These are phyloP conservation scores for Cerceris rybyensis DNA, from an alignment of 2,888 invertebrate genomes.

Conservation along the genomic window DNA sequence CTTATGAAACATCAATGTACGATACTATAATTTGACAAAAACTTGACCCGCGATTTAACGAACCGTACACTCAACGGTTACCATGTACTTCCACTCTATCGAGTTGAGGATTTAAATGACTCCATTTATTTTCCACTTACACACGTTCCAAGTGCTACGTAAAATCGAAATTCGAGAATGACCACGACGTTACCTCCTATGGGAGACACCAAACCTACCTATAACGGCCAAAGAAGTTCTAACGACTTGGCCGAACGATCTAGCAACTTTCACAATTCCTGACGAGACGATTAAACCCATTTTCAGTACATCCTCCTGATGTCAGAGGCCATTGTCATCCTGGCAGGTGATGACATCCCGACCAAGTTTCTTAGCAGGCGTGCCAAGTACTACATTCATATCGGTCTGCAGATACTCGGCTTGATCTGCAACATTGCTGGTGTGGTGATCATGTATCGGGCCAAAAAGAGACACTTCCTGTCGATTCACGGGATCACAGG, in stretches of 20 bases:
- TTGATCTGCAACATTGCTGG: conserved; percentile 83
- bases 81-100: not conserved
- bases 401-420: conserved; percentile 83
- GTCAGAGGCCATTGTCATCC: conserved; percentile 73
- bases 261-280: conserved; percentile 27
- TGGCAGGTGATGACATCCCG: conserved; percentile 70
- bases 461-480: conserved; percentile 75
- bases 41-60: not conserved
- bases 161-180: conserved; percentile 48
- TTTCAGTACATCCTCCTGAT: conserved; percentile 77
- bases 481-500: conserved; percentile 73
- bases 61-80: not conserved
- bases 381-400: conserved; percentile 81
- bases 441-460: conserved; percentile 80
- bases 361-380: conserved; percentile 66
- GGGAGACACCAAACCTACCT: not conserved
- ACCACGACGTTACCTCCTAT: conserved; percentile 6
- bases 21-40: not conserved
- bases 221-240: conserved; percentile 54
- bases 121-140: conserved; percentile 40
- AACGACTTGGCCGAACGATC: conserved; percentile 49
- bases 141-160: not conserved
- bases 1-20: too few relatives aligned
- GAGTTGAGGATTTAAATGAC: conserved; percentile 42
- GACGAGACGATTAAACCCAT: conserved; percentile 44